These are phyloP conservation scores for Phyllotreta striolata DNA, from an alignment of 2,888 invertebrate species.

Conservation along the genomic window DNA sequence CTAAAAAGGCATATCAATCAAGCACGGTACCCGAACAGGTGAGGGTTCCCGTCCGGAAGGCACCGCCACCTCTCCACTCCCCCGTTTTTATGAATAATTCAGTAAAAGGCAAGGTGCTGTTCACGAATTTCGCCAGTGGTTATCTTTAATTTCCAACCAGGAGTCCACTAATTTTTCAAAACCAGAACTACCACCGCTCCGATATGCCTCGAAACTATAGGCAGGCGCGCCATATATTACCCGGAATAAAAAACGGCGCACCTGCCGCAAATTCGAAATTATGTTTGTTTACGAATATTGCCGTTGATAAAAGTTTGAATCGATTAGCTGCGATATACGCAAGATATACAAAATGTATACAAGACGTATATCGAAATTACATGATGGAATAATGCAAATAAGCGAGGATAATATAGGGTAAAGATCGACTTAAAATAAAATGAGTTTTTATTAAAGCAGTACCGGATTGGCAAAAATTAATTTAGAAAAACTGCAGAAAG, in stretches of 20 bases:
- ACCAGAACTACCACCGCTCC: constrained; percentile 39
- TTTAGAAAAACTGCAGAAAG: no score
- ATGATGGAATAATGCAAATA: no score
- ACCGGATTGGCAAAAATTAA: no score
- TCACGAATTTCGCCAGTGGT: constrained; percentile 50
- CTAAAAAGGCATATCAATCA: constrained; percentile 19
- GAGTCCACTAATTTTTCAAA: constrained; percentile 44
- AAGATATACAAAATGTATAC: constrained; percentile 9
- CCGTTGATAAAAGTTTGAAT: no score
- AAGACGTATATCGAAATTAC: no score
- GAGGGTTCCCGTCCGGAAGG: constrained; percentile 12
- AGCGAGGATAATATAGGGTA: no score
- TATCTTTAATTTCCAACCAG: constrained; percentile 40
- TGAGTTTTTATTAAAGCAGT: no score
- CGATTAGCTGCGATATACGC: no score
- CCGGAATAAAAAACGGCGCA: constrained; percentile 1
- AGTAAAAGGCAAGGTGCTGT: constrained; percentile 50
- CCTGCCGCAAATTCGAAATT: constrained; percentile 13
- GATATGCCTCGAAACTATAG: constrained; percentile 29
- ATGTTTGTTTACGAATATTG: no score
- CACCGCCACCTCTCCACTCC: constrained; percentile 39
- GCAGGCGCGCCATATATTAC: constrained; percentile 21
- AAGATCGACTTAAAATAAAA: no score
- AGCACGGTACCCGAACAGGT: constrained; percentile 23
- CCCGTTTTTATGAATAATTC: constrained; percentile 50